Percentiles rank a stretch among this genome's conserved stretches.
Evolutionary conservation across 23 tunicate genomes (phyloP).

Genomic region (Botrylloides violaceus): DNA sequence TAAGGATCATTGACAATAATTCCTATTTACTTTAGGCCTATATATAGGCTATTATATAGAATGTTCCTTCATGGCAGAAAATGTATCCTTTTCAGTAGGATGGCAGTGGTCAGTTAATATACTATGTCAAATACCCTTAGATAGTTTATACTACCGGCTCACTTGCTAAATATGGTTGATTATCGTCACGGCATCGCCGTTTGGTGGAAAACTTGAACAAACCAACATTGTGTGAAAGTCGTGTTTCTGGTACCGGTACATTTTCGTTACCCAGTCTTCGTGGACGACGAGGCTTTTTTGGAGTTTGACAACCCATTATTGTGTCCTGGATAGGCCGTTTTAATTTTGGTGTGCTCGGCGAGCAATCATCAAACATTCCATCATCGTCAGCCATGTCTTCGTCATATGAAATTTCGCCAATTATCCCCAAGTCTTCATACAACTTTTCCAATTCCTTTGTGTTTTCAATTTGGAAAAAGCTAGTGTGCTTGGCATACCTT

Average conservation of each 20-base stretch:
- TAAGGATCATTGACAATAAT: no score
- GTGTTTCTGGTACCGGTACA: background rate
- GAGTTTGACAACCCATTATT: constrained; percentile 12
- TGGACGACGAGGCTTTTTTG: background rate
- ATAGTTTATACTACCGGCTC: background rate
- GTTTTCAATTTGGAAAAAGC: background rate
- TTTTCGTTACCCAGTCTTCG: constrained; percentile 1
- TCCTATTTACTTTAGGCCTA: no score
- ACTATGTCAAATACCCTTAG: no score
- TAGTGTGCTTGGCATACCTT: background rate
- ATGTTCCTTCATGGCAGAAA: no score
- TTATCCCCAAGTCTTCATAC: constrained; percentile 80
- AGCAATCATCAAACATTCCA: background rate
- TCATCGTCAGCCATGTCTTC: background rate
- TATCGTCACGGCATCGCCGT: background rate
- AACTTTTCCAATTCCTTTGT: constrained; percentile 35
- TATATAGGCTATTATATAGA: no score
- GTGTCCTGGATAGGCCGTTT: constrained; percentile 12
- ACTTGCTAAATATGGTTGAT: background rate
- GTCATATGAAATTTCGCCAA: constrained; percentile 59
- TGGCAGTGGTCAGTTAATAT: no score
- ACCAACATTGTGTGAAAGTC: background rate
- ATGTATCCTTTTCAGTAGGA: no score
- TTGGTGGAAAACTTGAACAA: background rate
- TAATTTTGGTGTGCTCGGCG: constrained; percentile 6